Percentiles rank a stretch among this genome's conserved stretches.
Evolutionary conservation across 2,113 vertebrate genomes (phyloP).

Genomic region (Mixornis gularis): DNA sequence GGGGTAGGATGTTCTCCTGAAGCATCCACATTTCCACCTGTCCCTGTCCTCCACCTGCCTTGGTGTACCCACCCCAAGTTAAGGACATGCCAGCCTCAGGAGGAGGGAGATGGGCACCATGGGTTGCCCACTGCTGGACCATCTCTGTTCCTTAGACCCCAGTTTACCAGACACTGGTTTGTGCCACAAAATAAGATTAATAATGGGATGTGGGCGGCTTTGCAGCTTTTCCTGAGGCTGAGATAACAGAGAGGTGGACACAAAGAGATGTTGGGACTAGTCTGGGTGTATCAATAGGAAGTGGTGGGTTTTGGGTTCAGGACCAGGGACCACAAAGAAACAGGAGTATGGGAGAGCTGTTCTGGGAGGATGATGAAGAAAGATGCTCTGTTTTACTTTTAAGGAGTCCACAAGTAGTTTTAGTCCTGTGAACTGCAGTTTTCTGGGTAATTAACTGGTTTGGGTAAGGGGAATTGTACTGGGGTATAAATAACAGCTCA

Average conservation of each 20-base stretch:
- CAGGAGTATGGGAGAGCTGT: not conserved
- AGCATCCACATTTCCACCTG: accelerated
- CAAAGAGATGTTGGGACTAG: not conserved
- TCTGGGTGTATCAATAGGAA: not conserved
- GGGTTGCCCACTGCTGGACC: not conserved
- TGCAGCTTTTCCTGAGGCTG: not conserved
- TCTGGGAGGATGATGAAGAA: not conserved
- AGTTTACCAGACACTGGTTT: not conserved
- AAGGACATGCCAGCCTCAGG: not conserved
- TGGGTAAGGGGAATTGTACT: not conserved
- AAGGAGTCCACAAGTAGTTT: not conserved
- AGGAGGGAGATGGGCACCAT: not conserved
- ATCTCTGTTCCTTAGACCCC: not conserved
- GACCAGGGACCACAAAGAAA: not conserved
- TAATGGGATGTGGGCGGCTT: not conserved
- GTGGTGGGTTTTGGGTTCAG: not conserved
- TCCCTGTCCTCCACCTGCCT: not conserved
- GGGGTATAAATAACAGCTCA: not conserved
- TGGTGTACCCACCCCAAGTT: not conserved
- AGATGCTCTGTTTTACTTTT: not conserved
- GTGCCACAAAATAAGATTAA: not conserved
- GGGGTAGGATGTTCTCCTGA: not conserved
- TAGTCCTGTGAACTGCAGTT: not conserved
- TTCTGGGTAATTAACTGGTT: not conserved
- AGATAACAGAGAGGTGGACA: not conserved